phyloP scores from a whole-genome alignment of 2,797 vertebrate species.

The Diceros bicornis region DNA sequence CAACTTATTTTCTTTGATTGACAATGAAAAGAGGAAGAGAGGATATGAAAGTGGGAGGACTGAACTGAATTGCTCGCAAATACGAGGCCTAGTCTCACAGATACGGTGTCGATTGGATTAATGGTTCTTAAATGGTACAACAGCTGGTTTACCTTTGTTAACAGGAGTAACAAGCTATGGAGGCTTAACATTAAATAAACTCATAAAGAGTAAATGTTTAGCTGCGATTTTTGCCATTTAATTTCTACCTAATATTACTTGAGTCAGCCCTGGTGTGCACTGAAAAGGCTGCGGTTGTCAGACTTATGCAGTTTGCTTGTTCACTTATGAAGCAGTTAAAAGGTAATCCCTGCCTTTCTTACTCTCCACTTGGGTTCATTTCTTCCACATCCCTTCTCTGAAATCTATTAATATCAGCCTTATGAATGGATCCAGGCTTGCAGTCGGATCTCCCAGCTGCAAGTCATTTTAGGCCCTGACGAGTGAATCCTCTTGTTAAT shows the following conservation, averaged over 20 bases:
- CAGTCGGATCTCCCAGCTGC: conserved; percentile 82
- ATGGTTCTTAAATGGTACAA: not conserved
- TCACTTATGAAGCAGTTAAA: not conserved
- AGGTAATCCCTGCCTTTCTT: not conserved
- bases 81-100: not conserved
- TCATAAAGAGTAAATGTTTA: not conserved
- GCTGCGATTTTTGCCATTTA: conserved; percentile 34
- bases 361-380: not conserved
- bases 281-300: not conserved
- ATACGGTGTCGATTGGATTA: not conserved
- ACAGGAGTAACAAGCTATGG: not conserved
- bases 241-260: not conserved
- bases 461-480: conserved; percentile 79
- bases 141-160: not conserved
- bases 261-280: not conserved
- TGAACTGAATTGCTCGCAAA: not conserved
- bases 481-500: conserved; percentile 80
- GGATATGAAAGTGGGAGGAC: not conserved
- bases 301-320: not conserved
- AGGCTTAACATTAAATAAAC: not conserved
- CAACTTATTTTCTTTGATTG: not conserved
- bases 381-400: not conserved
- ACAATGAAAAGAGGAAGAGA: not conserved
- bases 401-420: conserved; percentile 59
- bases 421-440: conserved; percentile 62